These are phyloP conservation scores for Norana najaformis DNA, from an alignment of 2,888 invertebrate genomes.

Conservation along the genomic window DNA sequence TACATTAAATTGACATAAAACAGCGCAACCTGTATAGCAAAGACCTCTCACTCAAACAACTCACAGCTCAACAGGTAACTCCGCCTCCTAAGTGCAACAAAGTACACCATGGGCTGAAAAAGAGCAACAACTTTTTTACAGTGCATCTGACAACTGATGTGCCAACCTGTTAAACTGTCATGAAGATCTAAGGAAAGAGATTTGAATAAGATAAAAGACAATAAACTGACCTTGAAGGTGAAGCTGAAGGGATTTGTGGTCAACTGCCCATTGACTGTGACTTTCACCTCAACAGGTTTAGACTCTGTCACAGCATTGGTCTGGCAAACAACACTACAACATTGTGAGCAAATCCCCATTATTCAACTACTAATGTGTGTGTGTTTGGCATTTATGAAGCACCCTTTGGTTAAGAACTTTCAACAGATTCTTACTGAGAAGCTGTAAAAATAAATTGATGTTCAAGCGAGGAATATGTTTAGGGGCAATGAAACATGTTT, in stretches of 20 bases:
- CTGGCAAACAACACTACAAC: conserved; percentile 20
- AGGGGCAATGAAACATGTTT: too few species aligned
- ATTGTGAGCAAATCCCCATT: background rate
- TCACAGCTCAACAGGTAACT: too few species aligned
- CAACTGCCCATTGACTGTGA: conserved; percentile 1
- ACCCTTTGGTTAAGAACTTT: background rate
- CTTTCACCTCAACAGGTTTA: background rate
- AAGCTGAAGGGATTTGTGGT: background rate
- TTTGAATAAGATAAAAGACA: background rate
- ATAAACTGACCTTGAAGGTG: conserved; percentile 23
- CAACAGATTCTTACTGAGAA: background rate
- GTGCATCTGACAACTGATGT: background rate
- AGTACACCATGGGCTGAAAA: too few species aligned
- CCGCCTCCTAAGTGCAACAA: too few species aligned
- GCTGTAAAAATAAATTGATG: too few species aligned
- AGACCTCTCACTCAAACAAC: too few species aligned
- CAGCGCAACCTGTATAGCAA: too few species aligned
- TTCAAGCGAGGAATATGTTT: too few species aligned
- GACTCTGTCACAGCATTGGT: background rate
- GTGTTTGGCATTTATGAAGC: background rate
- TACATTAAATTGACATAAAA: too few species aligned
- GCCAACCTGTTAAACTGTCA: background rate
- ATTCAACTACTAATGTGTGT: background rate
- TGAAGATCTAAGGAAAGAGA: background rate
- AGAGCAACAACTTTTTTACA: too few species aligned